These are phyloP conservation scores for Netta rufina DNA, from an alignment of 2,797 vertebrate species.

Conservation along the genomic window DNA sequence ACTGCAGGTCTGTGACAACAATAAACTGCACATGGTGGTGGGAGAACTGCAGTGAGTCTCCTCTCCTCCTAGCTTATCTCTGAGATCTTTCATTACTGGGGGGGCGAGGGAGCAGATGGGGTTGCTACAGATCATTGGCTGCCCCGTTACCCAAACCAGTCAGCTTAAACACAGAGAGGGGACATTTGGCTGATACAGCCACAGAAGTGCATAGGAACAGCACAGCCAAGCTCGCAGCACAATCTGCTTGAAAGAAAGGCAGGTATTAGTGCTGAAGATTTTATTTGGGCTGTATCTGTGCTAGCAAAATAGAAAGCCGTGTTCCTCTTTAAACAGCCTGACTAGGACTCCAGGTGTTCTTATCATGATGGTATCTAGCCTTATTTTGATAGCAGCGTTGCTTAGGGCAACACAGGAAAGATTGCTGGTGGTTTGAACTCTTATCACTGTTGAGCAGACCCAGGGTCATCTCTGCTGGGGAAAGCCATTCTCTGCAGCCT, in stretches of 20 bases:
- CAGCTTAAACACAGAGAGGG: neutral
- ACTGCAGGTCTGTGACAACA: neutral
- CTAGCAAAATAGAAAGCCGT: neutral
- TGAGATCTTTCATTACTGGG: neutral
- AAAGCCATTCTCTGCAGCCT: neutral
- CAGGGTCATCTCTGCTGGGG: neutral
- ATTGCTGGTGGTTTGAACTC: neutral
- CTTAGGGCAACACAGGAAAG: slow-evolving; percentile 20
- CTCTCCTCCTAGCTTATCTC: neutral
- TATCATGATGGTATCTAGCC: neutral
- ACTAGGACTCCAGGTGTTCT: neutral
- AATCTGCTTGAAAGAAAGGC: neutral
- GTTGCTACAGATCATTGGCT: neutral
- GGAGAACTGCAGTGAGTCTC: neutral
- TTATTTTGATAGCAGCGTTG: slow-evolving; percentile 9
- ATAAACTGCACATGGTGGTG: neutral
- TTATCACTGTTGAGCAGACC: neutral
- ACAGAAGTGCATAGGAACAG: neutral
- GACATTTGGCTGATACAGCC: rapidly evolving
- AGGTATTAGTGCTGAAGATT: neutral
- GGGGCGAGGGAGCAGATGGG: neutral
- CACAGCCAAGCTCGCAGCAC: neutral
- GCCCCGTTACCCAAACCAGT: neutral
- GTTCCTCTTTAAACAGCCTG: neutral
- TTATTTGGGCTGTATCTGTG: neutral